Evolutionary conservation across 2,888 invertebrate species (phyloP), one percentile per base, ranked within the genome.

Genomic region (Stenodema calcarata): DNA sequence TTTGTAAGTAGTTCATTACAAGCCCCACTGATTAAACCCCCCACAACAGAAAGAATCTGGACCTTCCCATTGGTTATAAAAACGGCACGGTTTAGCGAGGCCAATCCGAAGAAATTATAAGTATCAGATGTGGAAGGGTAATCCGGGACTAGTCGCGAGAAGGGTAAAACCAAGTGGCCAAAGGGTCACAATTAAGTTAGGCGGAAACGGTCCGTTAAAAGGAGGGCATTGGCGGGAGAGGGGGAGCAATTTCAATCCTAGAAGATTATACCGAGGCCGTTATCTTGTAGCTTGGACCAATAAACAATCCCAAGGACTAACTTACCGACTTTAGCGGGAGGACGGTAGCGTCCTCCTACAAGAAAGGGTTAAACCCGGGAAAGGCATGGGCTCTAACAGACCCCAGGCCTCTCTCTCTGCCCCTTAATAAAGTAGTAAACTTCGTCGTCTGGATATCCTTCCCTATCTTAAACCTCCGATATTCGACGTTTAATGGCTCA

Each of bases 301-400:
- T 80, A 80, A 80, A 80, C 80, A 80, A 80, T 80, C 80, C 80
- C 30, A 50, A 42, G 54, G 80, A 78, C 78, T 78, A 78, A 41
- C 78, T 44, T 78, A 44, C 42, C 18, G 78, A 44, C 78, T 78
- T 78, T 44, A 44, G 44, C 18, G 27, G 44, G 30, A 16, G 41
- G 42, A 42, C 42, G 78, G 35, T 4, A 0, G 6, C 0, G 35
- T 4, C 4, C 18, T 23, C 27, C 78, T 44, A 78, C 78, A 78
- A 78, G 78, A 78, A 78, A 78, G 41, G 78, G 44, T 27, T 78
- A 44, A 41, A 41, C 41, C 78, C 44, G 3, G 75, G 75, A 30
- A 12, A 75, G 16, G 30, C 73, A 28, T 7, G 73, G n/a, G 75
- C 27, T 30, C 28, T 42, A 35, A 78, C 27, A 18, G 78, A 73